Evolutionary conservation across 92 coral and sea anemone genomes (phyloP).

Genomic region (Ricordea florida): DNA sequence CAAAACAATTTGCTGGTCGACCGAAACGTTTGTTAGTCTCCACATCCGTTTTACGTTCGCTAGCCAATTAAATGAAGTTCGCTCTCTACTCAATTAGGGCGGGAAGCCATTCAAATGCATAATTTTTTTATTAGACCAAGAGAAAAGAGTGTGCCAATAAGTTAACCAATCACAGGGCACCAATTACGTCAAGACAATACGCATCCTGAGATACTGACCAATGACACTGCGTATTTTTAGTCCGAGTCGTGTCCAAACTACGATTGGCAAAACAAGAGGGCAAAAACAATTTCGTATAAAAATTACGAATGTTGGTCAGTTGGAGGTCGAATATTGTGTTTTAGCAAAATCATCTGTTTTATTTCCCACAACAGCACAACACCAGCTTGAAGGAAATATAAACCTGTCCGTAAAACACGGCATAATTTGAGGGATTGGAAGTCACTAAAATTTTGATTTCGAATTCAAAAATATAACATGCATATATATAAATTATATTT

Average conservation of each 20-base stretch:
- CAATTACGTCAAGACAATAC: neutral
- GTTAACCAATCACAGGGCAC: neutral
- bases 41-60: constrained; percentile 61
- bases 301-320: neutral
- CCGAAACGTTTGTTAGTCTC: constrained; percentile 14
- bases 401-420: too few relatives aligned
- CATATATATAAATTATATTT: too few relatives aligned
- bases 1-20: constrained; percentile 39
- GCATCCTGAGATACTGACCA: neutral
- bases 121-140: constrained; percentile 1
- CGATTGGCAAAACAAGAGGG: neutral
- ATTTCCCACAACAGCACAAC: neutral
- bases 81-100: constrained; percentile 35
- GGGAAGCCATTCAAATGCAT: constrained; percentile 60
- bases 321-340: neutral
- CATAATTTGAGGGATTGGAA: neutral
- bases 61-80: constrained; percentile 58
- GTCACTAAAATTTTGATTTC: neutral
- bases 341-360: neutral
- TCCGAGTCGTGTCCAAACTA: neutral
- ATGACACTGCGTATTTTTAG: neutral
- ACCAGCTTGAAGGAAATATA: too few relatives aligned
- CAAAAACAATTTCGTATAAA: neutral
- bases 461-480: neutral
- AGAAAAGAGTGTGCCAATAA: neutral